Base-by-base conservation (phyloP, 1,140 invertebrate species). In the Dreissena rostriformis region DNA sequence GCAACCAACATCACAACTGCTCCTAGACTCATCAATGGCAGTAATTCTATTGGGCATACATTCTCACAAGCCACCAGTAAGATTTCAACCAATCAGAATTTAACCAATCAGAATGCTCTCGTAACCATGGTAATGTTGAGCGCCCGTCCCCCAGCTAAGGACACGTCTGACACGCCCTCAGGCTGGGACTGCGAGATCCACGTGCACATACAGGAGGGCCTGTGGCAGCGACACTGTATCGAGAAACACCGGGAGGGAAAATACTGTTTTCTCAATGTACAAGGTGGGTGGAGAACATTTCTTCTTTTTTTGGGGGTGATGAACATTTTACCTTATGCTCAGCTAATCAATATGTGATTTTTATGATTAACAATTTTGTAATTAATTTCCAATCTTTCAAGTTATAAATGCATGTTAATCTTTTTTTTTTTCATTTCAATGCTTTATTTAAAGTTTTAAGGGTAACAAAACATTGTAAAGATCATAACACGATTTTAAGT, bases 151-250 rank as follows among this genome's bases (percentile, higher is more conserved):
- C 12, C 12, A 12, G 12, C 57, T 61, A 12, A 61, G 17, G 57
- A 61, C 22, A 4, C 22, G 6, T n/a, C 63, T 14, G 72, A 74
- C 22, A 49, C 29, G 24, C n/a, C 53, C 22, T 51, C 70, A 49
- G 22, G 17, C 17, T 24, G 17, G 17, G 57, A 61, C 57, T 82
- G 80, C 68, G 52, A 74, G 14, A 51, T 82, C n/a, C 55, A 72
- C 19, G 72, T 82, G 15, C 72, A 82, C n/a, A 68, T 82, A 14
- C 24, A 29, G 24, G 80, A 82, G 57, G 80, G 80, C 4, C 53
- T 82, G 61, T 82, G 80, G 80, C 80, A 82, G 63, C 39, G 80
- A 10, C 68, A 74, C 49, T 82, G 80, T 51, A 11, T 73, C n/a
- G 80, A 82, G 28, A 73, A 26, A 22, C 24, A 53, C 12, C 70